A percentile compares a stretch with the other conserved stretches of the same genome.
These are phyloP conservation scores for Melinaea marsaeus DNA, from an alignment of 2,888 invertebrate species.

Conservation along the genomic window DNA sequence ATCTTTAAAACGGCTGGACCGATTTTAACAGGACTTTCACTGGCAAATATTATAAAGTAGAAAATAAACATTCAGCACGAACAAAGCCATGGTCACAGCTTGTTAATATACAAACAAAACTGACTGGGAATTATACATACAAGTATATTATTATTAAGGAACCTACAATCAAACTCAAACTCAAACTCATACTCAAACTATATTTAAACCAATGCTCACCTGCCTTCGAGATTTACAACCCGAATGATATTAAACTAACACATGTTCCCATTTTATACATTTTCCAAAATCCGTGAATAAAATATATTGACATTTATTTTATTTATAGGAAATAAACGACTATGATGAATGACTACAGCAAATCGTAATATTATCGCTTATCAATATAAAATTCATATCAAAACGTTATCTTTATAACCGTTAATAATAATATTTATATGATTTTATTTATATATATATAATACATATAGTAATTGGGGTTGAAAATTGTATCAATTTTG, in stretches of 20 bases:
- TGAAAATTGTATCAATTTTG: slow-evolving; percentile 15
- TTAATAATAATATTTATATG: too few relatives aligned
- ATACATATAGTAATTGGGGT: neutral
- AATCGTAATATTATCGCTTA: slow-evolving; percentile 12
- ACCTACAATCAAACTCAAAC: too few relatives aligned
- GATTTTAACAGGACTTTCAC: too few relatives aligned
- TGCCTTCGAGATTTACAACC: slow-evolving; percentile 11
- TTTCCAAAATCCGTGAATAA: slow-evolving; percentile 12
- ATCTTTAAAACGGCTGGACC: too few relatives aligned
- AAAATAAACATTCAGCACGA: too few relatives aligned
- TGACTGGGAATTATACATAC: too few relatives aligned
- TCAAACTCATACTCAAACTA: too few relatives aligned
- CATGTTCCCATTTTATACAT: slow-evolving; percentile 17
- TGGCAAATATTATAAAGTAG: too few relatives aligned
- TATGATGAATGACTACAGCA: slow-evolving; percentile 17
- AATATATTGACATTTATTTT: slow-evolving; percentile 20
- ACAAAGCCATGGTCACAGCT: too few relatives aligned
- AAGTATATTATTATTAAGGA: too few relatives aligned
- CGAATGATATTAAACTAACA: neutral
- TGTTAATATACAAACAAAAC: too few relatives aligned
- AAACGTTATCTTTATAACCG: neutral
- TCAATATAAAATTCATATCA: slow-evolving; percentile 10
- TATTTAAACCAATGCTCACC: slow-evolving; percentile 6
- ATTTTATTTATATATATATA: neutral
- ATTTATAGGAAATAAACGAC: slow-evolving; percentile 26